A percentile compares a stretch with the other conserved stretches of the same genome.
Conservation (phyloP, 1,140 invertebrate genomes). For the Eriosoma lanigerum region DNA sequence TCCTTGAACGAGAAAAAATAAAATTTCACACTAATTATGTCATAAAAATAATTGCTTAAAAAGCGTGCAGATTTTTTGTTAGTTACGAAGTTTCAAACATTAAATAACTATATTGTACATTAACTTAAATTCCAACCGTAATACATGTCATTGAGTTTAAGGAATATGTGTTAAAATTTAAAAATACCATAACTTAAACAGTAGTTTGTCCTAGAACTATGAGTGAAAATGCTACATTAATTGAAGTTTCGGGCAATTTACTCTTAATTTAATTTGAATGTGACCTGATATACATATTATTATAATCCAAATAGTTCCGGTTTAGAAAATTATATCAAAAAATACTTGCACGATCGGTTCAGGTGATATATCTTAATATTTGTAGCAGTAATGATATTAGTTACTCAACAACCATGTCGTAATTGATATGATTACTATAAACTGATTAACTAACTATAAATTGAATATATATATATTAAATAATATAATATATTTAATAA, state of each 20-base stretch:
- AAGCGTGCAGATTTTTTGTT: neutral
- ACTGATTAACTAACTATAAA: neutral
- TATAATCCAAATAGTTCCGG: constrained; percentile 37
- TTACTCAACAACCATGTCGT: constrained; percentile 33
- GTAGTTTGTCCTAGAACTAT: neutral
- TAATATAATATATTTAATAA: neutral
- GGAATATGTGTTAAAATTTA: neutral
- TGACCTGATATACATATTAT: constrained; percentile 40
- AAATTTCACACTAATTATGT: constrained; percentile 9
- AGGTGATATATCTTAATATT: constrained; percentile 39
- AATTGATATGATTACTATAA: neutral
- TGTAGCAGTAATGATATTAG: neutral
- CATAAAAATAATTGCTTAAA: constrained; percentile 15
- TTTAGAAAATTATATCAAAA: constrained; percentile 21
- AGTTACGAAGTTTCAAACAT: neutral
- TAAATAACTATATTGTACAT: neutral
- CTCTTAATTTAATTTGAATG: constrained; percentile 19
- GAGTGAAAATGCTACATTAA: neutral
- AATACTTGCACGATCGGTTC: constrained; percentile 1
- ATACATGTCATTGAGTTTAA: neutral
- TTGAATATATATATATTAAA: too few relatives aligned
- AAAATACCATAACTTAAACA: neutral
- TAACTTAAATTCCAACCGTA: neutral
- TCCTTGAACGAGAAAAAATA: neutral
- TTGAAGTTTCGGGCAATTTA: constrained; percentile 32